Conservation (phyloP, 2,797 vertebrate species). For the Chiloscyllium punctatum region DNA sequence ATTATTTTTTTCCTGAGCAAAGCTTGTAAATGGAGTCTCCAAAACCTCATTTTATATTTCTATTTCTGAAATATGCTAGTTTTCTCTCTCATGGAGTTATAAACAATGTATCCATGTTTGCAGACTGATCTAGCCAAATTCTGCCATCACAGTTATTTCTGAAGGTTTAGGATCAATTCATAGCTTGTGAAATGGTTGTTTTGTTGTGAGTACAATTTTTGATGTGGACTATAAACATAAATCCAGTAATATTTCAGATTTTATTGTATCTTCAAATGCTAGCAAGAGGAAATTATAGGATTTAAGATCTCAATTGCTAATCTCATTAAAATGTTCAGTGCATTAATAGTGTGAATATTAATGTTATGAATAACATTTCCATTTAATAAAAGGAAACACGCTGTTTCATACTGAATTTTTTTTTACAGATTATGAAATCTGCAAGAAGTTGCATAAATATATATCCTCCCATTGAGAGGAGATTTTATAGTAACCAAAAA, state of each 20-base stretch:
- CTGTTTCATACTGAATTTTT: neutral
- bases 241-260: neutral
- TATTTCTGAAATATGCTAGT: neutral
- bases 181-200: neutral
- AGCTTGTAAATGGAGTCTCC: conserved; percentile 11
- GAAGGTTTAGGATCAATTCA: neutral
- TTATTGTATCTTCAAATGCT: neutral
- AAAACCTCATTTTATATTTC: conserved; percentile 22
- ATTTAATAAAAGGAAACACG: neutral
- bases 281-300: conserved; percentile 17
- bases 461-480: neutral
- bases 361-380: neutral
- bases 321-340: neutral
- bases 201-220: conserved; percentile 8
- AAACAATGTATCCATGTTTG: conserved; percentile 12
- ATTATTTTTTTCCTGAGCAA: conserved; percentile 30
- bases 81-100: conserved; percentile 10
- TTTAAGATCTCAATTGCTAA: neutral
- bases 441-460: neutral
- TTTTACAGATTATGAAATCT: neutral
- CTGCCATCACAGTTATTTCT: conserved; percentile 26
- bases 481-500: neutral
- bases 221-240: conserved; percentile 1
- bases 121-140: conserved; percentile 8
- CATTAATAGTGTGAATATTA: neutral